These are phyloP conservation scores for Pseudopodoces humilis DNA, from an alignment of 2,113 vertebrate species.

Conservation along the genomic window DNA sequence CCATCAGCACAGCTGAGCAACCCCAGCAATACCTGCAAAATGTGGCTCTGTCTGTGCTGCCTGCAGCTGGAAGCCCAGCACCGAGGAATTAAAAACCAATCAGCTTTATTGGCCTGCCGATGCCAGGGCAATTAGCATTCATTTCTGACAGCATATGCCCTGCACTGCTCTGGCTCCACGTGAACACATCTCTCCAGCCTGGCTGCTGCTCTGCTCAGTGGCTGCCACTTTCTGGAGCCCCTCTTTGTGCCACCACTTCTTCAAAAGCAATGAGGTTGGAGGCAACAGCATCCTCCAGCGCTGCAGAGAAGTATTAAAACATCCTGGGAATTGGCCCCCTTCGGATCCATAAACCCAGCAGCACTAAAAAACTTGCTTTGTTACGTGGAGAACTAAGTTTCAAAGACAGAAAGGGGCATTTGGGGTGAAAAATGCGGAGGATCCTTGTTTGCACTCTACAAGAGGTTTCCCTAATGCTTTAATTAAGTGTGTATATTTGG, in stretches of 20 bases:
- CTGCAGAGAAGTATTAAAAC: background rate
- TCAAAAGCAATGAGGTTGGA: background rate
- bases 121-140: conserved; percentile 23
- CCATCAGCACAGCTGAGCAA: background rate
- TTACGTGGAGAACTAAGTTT: background rate
- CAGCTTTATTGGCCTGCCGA: conserved; percentile 19
- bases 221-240: background rate
- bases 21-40: background rate
- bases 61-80: background rate
- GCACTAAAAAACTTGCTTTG: background rate
- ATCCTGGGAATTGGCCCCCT: background rate
- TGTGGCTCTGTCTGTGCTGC: background rate
- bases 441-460: background rate
- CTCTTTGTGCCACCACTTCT: background rate
- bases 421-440: background rate
- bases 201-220: background rate
- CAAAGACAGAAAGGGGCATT: background rate
- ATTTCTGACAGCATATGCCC: background rate
- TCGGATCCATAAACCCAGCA: background rate
- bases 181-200: accelerated
- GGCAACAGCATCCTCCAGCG: background rate
- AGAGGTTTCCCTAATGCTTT: background rate
- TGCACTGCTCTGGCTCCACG: background rate
- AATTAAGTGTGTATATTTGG: conserved; percentile 11
- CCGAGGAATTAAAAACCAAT: conserved; percentile 51